Evolutionary conservation across 2,797 vertebrate species (phyloP).

Genomic region (Urophycis tenuis): DNA sequence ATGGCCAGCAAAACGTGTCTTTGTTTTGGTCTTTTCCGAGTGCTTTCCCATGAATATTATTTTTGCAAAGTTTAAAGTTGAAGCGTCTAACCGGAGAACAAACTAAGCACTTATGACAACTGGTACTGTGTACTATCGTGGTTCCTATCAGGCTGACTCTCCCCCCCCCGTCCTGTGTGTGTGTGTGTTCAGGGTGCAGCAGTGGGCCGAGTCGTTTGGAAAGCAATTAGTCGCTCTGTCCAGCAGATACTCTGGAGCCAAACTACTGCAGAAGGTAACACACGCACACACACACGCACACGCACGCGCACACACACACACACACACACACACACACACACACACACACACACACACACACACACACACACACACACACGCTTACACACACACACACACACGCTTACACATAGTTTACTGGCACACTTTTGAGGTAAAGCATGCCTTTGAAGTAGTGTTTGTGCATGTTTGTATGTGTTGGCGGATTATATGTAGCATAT

Average conservation of each 20-base stretch:
- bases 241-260: constrained; percentile 84
- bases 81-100: too few species aligned
- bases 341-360: constrained; percentile 11
- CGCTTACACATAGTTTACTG: constrained; percentile 14
- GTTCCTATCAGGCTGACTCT: neutral
- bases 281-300: constrained; percentile 5
- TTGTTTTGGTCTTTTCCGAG: neutral
- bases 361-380: constrained; percentile 8
- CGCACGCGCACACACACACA: constrained; percentile 2
- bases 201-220: constrained; percentile 84
- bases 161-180: constrained; percentile 8
- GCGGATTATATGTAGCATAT: constrained; percentile 12
- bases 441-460: neutral
- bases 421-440: too few species aligned
- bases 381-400: too few species aligned
- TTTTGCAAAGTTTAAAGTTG: too few species aligned
- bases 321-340: constrained; percentile 4
- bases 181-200: constrained; percentile 80
- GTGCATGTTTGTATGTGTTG: constrained; percentile 6
- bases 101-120: too few species aligned
- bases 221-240: constrained; percentile 72
- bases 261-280: constrained; percentile 86
- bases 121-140: too few species aligned
- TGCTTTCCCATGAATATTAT: too few species aligned
- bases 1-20: too few species aligned